Conservation (phyloP, 2,797 vertebrate species). For the Carapus acus region DNA sequence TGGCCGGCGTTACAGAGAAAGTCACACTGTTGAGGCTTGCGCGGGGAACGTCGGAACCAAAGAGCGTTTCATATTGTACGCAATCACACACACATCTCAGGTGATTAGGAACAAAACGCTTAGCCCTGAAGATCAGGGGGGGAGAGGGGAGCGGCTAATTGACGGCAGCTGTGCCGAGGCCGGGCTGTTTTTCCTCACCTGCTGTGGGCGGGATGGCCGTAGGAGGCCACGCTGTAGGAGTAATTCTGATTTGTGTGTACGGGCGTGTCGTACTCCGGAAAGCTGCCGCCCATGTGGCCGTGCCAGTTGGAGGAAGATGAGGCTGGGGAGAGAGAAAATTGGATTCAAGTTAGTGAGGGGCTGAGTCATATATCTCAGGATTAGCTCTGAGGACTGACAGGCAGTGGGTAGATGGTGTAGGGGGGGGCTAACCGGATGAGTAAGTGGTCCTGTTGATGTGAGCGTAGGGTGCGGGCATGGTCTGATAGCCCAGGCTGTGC, state of each 20-base stretch:
- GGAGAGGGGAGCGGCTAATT: slow-evolving; percentile 61
- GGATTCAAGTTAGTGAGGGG: slow-evolving; percentile 15
- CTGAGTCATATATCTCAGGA: background rate
- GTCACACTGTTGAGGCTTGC: slow-evolving; percentile 7
- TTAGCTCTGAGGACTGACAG: no score
- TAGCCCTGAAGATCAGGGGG: slow-evolving; percentile 46
- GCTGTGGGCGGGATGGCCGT: slow-evolving; percentile 78
- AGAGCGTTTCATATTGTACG: slow-evolving; percentile 32
- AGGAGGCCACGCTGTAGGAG: slow-evolving; percentile 73
- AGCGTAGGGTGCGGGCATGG: slow-evolving; percentile 74
- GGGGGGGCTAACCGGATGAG: slow-evolving; percentile 76
- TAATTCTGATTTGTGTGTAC: slow-evolving; percentile 73
- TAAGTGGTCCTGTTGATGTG: slow-evolving; percentile 76
- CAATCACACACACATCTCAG: slow-evolving; percentile 34
- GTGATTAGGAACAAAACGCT: slow-evolving; percentile 46
- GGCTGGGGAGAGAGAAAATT: slow-evolving; percentile 65
- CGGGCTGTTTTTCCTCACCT: slow-evolving; percentile 75
- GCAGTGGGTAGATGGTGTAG: no score
- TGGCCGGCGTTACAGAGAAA: slow-evolving; percentile 6
- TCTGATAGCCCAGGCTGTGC: slow-evolving; percentile 80
- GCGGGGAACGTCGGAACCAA: no score
- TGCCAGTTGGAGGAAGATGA: slow-evolving; percentile 80
- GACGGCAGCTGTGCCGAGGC: slow-evolving; percentile 44
- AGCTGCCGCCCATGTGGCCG: slow-evolving; percentile 68
- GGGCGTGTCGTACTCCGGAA: slow-evolving; percentile 75